Base-by-base conservation (phyloP, 2,113 vertebrate genomes). In the Entelurus aequoreus region DNA sequence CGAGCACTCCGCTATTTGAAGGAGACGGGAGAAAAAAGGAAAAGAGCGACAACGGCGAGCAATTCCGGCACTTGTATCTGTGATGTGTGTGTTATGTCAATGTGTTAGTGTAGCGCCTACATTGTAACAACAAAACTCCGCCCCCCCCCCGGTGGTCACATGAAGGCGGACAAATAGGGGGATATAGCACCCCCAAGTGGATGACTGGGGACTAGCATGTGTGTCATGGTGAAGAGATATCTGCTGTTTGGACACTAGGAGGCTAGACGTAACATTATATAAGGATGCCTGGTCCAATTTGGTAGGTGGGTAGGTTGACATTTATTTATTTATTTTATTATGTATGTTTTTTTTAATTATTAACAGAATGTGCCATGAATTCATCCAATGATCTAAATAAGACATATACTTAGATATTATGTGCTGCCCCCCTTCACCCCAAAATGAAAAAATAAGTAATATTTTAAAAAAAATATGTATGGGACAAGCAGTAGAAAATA, bases 61-160 rank as follows among this genome's bases (percentile, higher is more conserved):
- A 54, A 61, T 51, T 47, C 64, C 40, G 66, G 62, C 73, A 82
- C 82, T 83, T 84, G 1, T 71, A 71, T 65, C 15, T 57, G 55
- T 28, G 28, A 28, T 28, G 28, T 28, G 28, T 28, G 28, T 28
- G 28, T 28, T 28, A 28, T 28, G 28, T 2, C 28, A 28, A 28
- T 28, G 28, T 57, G n/a, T 54, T 76, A 67, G 76, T 73, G 77
- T 69, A 81, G 76, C 75, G 67, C 74, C 79, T 83, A 77, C 72
- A 86, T 73, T 80, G 68, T 86, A 71, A 75, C 65, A 82, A 70
- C 74, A 35, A 79, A 86, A 82, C 86, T 82, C 87, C 89, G 81
- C 89, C 89, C 80, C 81, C 80, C 81, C 77, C 9, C 65, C 59
- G 28, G 47, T 60, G 68, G 87, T 89, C 85, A 88, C 84, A 85